Percentiles rank a stretch among this genome's conserved stretches.
phyloP scores from a whole-genome alignment of 2,888 invertebrate species.

The Leucophenga montana region DNA sequence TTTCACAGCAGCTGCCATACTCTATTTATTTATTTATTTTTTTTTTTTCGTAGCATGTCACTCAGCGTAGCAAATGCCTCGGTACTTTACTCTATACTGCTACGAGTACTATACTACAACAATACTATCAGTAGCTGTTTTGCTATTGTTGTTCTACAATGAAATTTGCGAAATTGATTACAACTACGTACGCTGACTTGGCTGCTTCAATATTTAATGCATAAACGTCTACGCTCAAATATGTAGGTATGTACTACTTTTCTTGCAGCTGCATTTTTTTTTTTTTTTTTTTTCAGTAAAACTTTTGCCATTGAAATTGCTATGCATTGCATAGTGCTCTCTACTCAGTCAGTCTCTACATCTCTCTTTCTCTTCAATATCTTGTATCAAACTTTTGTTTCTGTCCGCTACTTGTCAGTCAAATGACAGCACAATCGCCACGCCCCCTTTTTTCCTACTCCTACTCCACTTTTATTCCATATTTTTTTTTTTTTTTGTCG shows the following conservation, averaged over 20 bases:
- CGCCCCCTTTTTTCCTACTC: background rate
- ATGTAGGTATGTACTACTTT: background rate
- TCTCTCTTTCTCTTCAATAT: background rate
- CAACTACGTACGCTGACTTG: background rate
- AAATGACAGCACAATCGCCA: constrained; percentile 8
- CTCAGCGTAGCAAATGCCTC: background rate
- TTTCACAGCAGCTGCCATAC: background rate
- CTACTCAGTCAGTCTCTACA: too few species aligned
- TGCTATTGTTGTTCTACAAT: constrained; percentile 26
- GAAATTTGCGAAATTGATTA: constrained; percentile 30
- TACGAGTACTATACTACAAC: too few species aligned
- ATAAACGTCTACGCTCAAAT: constrained; percentile 5
- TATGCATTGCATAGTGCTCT: background rate
- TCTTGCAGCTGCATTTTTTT: background rate
- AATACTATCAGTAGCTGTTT: constrained; percentile 1
- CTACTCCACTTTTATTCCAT: background rate
- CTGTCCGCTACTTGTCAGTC: constrained; percentile 8
- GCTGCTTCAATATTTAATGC: constrained; percentile 22
- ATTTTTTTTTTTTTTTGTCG: background rate
- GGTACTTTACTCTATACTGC: too few species aligned
- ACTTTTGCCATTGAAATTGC: constrained; percentile 15
- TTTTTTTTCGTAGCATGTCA: background rate
- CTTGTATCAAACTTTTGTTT: background rate
- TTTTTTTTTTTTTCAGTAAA: background rate
- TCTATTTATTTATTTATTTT: background rate